A percentile compares a stretch with the other conserved stretches of the same genome.
Evolutionary conservation across 1,140 invertebrate genomes (phyloP).

Genomic region (Notospermus geniculatus): DNA sequence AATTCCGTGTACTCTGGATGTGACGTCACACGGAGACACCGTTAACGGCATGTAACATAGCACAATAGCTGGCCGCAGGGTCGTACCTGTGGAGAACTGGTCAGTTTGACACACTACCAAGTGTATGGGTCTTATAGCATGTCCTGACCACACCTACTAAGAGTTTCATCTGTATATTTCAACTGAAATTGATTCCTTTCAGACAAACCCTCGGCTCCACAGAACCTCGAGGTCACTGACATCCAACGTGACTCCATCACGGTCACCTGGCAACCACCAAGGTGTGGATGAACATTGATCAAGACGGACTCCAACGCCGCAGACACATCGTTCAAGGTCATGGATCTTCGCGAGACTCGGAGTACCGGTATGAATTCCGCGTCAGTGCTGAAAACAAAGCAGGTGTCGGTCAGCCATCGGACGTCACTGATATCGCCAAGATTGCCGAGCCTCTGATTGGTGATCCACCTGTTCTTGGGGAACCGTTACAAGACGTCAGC

Average conservation of each 20-base stretch:
- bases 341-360: constrained; percentile 81
- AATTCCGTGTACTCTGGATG: too few species aligned
- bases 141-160: too few species aligned
- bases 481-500: constrained; percentile 40
- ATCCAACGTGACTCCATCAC: constrained; percentile 55
- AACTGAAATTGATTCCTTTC: constrained; percentile 43
- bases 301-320: constrained; percentile 33
- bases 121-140: too few species aligned
- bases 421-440: constrained; percentile 69
- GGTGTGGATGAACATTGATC: constrained; percentile 40
- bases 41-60: too few species aligned
- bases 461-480: constrained; percentile 43
- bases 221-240: constrained; percentile 32
- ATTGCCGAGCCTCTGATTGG: constrained; percentile 37
- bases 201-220: constrained; percentile 46
- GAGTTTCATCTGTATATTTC: constrained; percentile 45
- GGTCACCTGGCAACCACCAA: constrained; percentile 49
- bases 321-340: constrained; percentile 63
- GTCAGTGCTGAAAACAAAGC: constrained; percentile 95
- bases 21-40: too few species aligned
- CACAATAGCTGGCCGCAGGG: too few species aligned
- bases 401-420: constrained; percentile 91
- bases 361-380: constrained; percentile 93
- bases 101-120: too few species aligned
- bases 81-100: too few species aligned